Conservation (phyloP, 2,797 vertebrate species). For the Urosaurus nigricauda region DNA sequence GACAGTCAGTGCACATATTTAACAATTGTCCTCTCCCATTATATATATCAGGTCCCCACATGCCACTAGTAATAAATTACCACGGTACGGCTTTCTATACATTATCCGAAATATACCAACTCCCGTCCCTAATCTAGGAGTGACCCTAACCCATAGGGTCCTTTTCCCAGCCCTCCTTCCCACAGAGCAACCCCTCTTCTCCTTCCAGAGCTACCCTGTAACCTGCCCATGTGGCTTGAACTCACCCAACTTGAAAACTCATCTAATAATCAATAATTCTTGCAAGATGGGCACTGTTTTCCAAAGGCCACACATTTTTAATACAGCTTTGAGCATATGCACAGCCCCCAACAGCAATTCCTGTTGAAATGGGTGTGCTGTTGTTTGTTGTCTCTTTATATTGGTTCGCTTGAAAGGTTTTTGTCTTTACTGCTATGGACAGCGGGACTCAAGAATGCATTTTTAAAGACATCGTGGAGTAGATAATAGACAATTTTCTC, state of each 20-base stretch:
- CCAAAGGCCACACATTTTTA: not conserved
- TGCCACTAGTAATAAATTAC: too few relatives aligned
- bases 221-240: not conserved
- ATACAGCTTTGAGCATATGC: constrained; percentile 2
- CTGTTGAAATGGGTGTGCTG: not conserved
- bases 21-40: too few relatives aligned
- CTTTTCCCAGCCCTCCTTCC: not conserved
- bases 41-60: too few relatives aligned
- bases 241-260: not conserved
- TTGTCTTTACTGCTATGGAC: constrained; percentile 3
- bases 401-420: not conserved
- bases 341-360: not conserved
- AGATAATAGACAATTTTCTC: constrained; percentile 46
- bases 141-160: not conserved
- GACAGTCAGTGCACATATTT: too few relatives aligned
- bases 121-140: too few relatives aligned
- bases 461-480: constrained; percentile 44
- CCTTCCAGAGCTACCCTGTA: not conserved
- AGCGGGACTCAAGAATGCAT: constrained; percentile 50
- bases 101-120: too few relatives aligned
- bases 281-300: not conserved
- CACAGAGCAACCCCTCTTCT: not conserved
- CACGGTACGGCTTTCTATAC: too few relatives aligned
- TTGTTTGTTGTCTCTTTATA: not conserved
- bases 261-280: constrained; percentile 7